Base-by-base conservation (phyloP, 37 sponge, comb jelly and placozoan genomes). In the Cliona cf. orientalis region DNA sequence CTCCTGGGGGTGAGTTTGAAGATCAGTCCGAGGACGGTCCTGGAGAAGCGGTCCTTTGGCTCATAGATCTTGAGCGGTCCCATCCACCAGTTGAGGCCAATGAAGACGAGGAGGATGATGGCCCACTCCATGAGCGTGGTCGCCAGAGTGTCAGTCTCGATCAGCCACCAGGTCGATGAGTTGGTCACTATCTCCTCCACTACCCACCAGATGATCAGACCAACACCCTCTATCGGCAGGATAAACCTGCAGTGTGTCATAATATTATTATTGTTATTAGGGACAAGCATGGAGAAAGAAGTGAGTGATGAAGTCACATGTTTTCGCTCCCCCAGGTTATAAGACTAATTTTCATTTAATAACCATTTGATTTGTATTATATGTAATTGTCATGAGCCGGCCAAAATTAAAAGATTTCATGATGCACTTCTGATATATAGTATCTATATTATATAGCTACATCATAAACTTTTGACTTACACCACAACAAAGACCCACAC, bases 41-140 rank as follows among this genome's bases (percentile, higher is more conserved):
- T 42, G 17, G 9, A 19, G 59, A 44, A 28, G 78, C 23, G 60
- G 46, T 55, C 45, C 0, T 28, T 33, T 23, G 85, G 85, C 7
- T 68, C 58, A 34, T 42, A 23, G 3, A 85, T 46, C 28, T 17
- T 69, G 36, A 84, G 69, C 1, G 93, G 93, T 7, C 42, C 62
- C 32, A 92, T 60, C 81, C 85, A 92, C 93, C 93, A 92, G 74
- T 92, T 92, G 42, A 92, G 60, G 32, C 57, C 86, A 1, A 92
- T 63, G 25, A 61, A 42, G 23, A 84, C 44, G 32, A 84, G 80
- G 0, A 85, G 23, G 5, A 76, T 77, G 9, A 80, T n/a, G 1
- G 78, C 46, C 93, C 89, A 92, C 93, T 92, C 71, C 55, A 80
- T 58, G 37, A 89, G 68, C 14, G 74, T 36, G 34, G 57, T 74